Evolutionary conservation across 2,888 invertebrate genomes (phyloP), one percentile per base, ranked within the genome.

Genomic region (Polymixis lichenea): DNA sequence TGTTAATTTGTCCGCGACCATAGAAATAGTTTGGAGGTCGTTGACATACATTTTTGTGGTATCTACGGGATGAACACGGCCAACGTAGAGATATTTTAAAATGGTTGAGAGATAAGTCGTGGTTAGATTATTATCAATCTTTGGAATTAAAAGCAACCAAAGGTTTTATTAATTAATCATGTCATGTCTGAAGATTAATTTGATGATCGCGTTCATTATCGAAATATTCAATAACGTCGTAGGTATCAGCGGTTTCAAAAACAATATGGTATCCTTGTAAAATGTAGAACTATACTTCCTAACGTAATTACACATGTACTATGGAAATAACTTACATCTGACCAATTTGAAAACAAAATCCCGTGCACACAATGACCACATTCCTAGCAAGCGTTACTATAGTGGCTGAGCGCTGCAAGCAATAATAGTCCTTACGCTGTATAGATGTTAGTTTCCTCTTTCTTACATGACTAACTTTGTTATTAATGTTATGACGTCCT

Each of bases 1-100:
- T 60, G 62, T 67, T 85, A 60, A 76, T 85, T 53, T 64, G 61
- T 73, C 55, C 22, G 69, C 53, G 28, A 60, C 38, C 38, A 58
- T 71, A 68, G 64, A 72, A 82, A 82, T 81, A 85, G 68, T 85
- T 77, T 68, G 49, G 78, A 86, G 86, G 83, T 74, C 83, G n/a
- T 83, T 86, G 83, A 72, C 83, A 65, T 49, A 85, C 43, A 69
- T 85, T 73, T 85, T 69, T 82, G 43, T 67, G 25, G 9, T 61
- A 46, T 32, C 13, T 49, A 64, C 46, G 51, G 55, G 49, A 25
- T 43, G 60, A 58, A 58, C 25, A 51, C 15, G 28, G 55, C 32
- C 46, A 49, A 1, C 51, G 13, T 32, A 17, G 15, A 66, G 32
- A 51, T 61, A 58, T 81, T 75, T 75, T 58, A 7, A 60, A 65